Base-by-base conservation (phyloP, 1,140 invertebrate genomes). In the Drosophila pachea region DNA sequence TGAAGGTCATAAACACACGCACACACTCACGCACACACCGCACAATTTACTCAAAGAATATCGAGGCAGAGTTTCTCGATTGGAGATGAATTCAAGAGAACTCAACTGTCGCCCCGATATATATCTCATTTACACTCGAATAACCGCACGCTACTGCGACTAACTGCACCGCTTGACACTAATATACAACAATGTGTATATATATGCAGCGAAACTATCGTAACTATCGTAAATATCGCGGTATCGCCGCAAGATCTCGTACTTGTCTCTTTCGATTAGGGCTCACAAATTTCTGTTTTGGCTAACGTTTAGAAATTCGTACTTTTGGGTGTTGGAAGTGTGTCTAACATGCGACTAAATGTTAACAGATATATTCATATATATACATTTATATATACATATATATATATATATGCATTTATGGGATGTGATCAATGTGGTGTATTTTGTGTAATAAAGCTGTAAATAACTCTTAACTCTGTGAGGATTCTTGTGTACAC, bases 391-490 rank as follows among this genome's bases (percentile, higher is more conserved):
- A 40, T n/a, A 50, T 36, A 43, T 55, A 33, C 12, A 29, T 50
- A n/a, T n/a, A n/a, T n/a, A n/a, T n/a, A n/a, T n/a, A n/a, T n/a
- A n/a, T n/a, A n/a, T n/a, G n/a, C n/a, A n/a, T n/a, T n/a, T n/a
- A 61, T 69, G 60, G 40, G 14, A 32, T 47, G 75, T 77, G 69
- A 69, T 22, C 22, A 22, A 22, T 79, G 77, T 79, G 52, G 43
- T 54, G 69, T 82, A 43, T 49, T 59, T 43, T 83, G n/a, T n/a
- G n/a, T n/a, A n/a, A n/a, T n/a, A n/a, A n/a, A n/a, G n/a, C n/a
- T n/a, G 63, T 83, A 68, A 16, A 70, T 82, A 74, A 76, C 59
- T 76, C 55, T 71, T 83, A 83, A 78, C 65, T 45, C 8, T 2
- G 53, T 14, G 9, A 29, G 14, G 12, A 7, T 29, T 29, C 11